A percentile compares a stretch with the other conserved stretches of the same genome.
Conservation (phyloP, 2,888 invertebrate species). For the Neocrepidodera transversa region DNA sequence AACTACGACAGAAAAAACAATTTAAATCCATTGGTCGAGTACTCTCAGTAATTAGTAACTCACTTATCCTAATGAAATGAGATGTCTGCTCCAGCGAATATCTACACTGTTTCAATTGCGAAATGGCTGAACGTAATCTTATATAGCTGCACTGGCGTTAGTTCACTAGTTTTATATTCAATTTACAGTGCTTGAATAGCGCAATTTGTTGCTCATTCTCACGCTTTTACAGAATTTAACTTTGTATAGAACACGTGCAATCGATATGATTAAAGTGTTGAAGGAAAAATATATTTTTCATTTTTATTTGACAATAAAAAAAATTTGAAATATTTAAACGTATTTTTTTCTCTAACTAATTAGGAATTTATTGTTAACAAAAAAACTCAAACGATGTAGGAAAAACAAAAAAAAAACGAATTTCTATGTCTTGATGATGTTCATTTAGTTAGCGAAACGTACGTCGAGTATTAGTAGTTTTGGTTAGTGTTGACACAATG, state of each 20-base stretch:
- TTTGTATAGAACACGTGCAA: not conserved
- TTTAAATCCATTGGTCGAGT: not conserved
- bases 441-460: too few species aligned
- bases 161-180: constrained; percentile 9
- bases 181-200: constrained; percentile 7
- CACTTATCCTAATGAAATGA: constrained; percentile 16
- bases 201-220: constrained; percentile 1
- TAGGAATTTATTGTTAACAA: too few species aligned
- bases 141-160: constrained; percentile 2
- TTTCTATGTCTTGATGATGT: too few species aligned
- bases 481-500: too few species aligned
- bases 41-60: constrained; percentile 19
- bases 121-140: constrained; percentile 13
- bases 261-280: not conserved
- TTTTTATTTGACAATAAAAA: too few species aligned
- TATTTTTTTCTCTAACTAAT: too few species aligned
- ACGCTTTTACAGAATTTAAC: not conserved
- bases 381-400: too few species aligned
- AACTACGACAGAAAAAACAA: not conserved
- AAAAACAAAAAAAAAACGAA: too few species aligned
- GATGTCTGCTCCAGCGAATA: constrained; percentile 7
- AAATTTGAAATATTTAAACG: too few species aligned
- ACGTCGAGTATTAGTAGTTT: too few species aligned
- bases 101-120: constrained; percentile 1
- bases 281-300: too few species aligned